Evolutionary conservation across 1,140 invertebrate species (phyloP).

Genomic region (Ctenoplectra terminalis): DNA sequence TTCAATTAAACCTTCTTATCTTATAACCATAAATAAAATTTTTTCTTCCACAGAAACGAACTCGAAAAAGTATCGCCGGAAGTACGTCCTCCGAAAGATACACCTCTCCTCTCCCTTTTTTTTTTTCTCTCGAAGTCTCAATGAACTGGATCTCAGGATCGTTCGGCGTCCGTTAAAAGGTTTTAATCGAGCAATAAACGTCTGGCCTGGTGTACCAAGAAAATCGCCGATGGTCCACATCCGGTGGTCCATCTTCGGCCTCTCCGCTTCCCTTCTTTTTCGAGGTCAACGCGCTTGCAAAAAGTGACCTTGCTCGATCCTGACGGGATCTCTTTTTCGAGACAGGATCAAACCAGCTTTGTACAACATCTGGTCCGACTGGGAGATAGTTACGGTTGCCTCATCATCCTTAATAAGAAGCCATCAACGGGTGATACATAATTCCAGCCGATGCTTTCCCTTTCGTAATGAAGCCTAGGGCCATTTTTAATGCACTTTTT

Average conservation of each 20-base stretch:
- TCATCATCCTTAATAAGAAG: slow-evolving; percentile 65
- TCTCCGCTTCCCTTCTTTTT: slow-evolving; percentile 22
- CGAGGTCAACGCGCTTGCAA: slow-evolving; percentile 69
- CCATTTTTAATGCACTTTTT: not conserved
- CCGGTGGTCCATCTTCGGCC: slow-evolving; percentile 52
- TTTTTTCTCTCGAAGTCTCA: not conserved
- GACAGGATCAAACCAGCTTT: slow-evolving; percentile 34
- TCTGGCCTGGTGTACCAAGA: slow-evolving; percentile 33
- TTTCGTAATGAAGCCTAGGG: not conserved
- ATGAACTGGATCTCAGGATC: not conserved
- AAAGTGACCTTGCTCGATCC: slow-evolving; percentile 70
- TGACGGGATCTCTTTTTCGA: slow-evolving; percentile 36
- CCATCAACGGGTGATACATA: slow-evolving; percentile 45
- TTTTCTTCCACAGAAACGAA: not conserved
- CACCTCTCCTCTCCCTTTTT: no score
- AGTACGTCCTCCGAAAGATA: not conserved
- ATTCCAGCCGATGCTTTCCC: slow-evolving; percentile 4
- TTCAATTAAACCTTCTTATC: no score
- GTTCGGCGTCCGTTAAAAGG: slow-evolving; percentile 22
- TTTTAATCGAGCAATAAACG: slow-evolving; percentile 56
- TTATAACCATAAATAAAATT: not conserved
- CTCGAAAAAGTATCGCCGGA: not conserved
- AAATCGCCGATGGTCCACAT: slow-evolving; percentile 54
- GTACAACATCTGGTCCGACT: slow-evolving; percentile 62
- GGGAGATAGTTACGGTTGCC: slow-evolving; percentile 35